Evolutionary conservation across 2,797 vertebrate genomes (phyloP).

Genomic region (Amniataba percoides): DNA sequence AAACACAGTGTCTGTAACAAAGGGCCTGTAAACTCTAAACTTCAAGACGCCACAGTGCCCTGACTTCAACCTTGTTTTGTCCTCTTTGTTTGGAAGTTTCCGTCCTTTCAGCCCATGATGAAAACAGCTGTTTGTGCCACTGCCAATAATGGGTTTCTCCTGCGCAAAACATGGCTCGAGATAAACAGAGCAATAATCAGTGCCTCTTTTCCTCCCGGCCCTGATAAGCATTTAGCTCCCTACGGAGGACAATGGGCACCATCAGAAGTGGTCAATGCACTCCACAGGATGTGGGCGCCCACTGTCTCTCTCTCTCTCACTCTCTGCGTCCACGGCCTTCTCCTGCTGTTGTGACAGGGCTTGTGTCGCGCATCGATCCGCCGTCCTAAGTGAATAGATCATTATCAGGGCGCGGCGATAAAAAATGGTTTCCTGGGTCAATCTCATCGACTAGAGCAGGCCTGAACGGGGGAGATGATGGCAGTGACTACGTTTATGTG

Average conservation of each 20-base stretch:
- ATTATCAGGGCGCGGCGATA: constrained; percentile 30
- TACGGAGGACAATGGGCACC: constrained; percentile 36
- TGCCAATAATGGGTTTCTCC: constrained; percentile 54
- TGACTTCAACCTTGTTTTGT: constrained; percentile 28
- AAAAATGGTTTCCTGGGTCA: constrained; percentile 44
- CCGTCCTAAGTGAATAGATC: constrained; percentile 47
- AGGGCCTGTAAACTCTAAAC: neutral
- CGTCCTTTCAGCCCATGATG: constrained; percentile 63
- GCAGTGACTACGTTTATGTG: constrained; percentile 20
- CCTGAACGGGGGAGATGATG: neutral
- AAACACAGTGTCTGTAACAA: too few species aligned
- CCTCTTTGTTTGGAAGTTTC: constrained; percentile 67
- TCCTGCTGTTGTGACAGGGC: constrained; percentile 26
- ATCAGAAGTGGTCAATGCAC: constrained; percentile 35
- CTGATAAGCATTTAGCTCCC: constrained; percentile 52
- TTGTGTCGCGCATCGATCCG: constrained; percentile 40
- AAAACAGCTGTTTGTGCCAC: constrained; percentile 71
- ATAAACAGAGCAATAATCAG: constrained; percentile 63
- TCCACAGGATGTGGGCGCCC: constrained; percentile 35
- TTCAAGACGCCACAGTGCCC: neutral
- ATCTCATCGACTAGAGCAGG: constrained; percentile 33
- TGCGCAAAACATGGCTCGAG: constrained; percentile 44
- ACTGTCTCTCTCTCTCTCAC: neutral
- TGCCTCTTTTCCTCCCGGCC: constrained; percentile 47
- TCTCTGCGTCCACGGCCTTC: constrained; percentile 7